These are phyloP conservation scores for Diorhabda sublineata DNA, from an alignment of 1,140 invertebrate species.

Conservation along the genomic window DNA sequence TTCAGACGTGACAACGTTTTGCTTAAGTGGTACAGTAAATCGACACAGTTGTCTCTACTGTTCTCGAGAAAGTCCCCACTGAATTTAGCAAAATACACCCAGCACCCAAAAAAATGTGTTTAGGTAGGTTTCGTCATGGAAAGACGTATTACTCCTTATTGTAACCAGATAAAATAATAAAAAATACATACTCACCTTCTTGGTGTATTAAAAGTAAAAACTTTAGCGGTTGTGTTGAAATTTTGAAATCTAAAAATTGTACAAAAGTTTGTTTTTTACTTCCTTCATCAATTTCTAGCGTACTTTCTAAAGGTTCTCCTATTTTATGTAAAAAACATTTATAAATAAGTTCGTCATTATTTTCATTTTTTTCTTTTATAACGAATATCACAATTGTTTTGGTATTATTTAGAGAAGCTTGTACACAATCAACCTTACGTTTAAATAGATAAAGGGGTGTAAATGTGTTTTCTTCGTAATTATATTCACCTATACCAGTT, in stretches of 20 bases:
- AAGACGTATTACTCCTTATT: no score
- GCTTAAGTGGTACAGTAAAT: no score
- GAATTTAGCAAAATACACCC: no score
- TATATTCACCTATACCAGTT: conserved; percentile 51
- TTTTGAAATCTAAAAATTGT: conserved; percentile 72
- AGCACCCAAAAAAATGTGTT: no score
- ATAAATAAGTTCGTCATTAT: conserved; percentile 42
- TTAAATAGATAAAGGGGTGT: conserved; percentile 61
- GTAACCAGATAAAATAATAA: background rate
- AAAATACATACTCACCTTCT: conserved; percentile 60
- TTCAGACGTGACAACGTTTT: no score
- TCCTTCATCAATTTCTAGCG: conserved; percentile 52
- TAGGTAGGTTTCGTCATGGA: no score
- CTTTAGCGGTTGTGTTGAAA: conserved; percentile 61
- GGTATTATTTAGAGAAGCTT: conserved; percentile 67
- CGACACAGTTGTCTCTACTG: no score
- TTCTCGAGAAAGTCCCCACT: no score
- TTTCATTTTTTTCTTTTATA: conserved; percentile 11
- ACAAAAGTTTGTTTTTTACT: conserved; percentile 65
- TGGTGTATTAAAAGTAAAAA: conserved; percentile 73
- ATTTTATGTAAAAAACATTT: conserved; percentile 59
- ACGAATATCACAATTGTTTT: conserved; percentile 23
- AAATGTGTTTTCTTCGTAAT: conserved; percentile 54
- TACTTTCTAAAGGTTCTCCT: conserved; percentile 46
- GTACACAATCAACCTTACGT: conserved; percentile 62